Base-by-base conservation (phyloP, 1,140 invertebrate species). In the Hyles euphorbiae region DNA sequence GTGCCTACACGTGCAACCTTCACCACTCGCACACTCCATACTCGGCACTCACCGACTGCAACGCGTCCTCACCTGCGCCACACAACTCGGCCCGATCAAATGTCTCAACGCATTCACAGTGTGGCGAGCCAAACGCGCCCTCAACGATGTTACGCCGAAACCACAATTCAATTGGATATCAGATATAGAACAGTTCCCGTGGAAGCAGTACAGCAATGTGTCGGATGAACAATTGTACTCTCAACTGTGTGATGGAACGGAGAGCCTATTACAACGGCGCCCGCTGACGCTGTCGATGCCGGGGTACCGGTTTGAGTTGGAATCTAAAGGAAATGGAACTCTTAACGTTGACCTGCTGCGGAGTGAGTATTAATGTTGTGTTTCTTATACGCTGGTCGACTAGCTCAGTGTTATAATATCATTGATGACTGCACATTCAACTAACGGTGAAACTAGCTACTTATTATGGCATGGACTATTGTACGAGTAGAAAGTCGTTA, bases 61-160 rank as follows among this genome's bases (percentile, higher is more conserved):
- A 7, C 60, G 64, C 44, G 51, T 78, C n/a, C 54, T 79, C 45
- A 61, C 67, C 43, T 90, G 89, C 71, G 63, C 75, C 2, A 67
- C 65, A 44, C 56, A 61, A 33, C 61, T 83, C 54, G 87, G 87
- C 9, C 64, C 81, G 0, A 53, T 74, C 47, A 86, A 85, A 79
- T 90, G 89, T 75, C 51, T 89, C 6, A 80, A 70, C 58, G 88
- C 87, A n/a, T 83, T 83, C 61, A 76, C 81, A 45, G 63, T 68
- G 2, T 84, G 81, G 77, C 76, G 82, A 34, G 83, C 87, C 32
- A 74, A 88, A 65, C 66, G 71, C 34, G 79, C 84, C n/a, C 53
- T 78, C 32, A 50, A 69, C 36, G 33, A 56, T 8, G 58, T 72
- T n/a, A 45, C 61, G 11, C 56, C 58, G 32, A n/a, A 56, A 22